These are phyloP conservation scores for Podilymbus podiceps DNA, from an alignment of 2,113 vertebrate species.

Conservation along the genomic window DNA sequence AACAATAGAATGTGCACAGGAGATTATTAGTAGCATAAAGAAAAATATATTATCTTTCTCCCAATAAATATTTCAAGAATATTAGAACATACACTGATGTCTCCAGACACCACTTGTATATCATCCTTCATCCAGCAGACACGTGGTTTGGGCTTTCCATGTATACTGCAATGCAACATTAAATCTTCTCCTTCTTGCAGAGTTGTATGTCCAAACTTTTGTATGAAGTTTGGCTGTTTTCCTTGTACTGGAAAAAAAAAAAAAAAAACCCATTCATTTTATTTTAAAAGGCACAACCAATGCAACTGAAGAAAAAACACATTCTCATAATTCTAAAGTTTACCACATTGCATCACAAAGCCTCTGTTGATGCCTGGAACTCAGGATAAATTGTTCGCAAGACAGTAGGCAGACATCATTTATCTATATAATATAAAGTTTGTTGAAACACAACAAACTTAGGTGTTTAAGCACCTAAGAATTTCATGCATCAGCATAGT, in stretches of 20 bases:
- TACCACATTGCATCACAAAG: neutral
- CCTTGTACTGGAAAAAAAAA: slow-evolving; percentile 42
- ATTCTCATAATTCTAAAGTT: neutral
- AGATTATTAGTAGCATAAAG: neutral
- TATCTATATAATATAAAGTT: neutral
- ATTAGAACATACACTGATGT: slow-evolving; percentile 7
- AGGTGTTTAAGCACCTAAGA: neutral
- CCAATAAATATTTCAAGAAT: neutral
- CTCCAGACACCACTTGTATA: neutral
- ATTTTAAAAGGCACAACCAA: neutral
- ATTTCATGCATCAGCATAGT: neutral
- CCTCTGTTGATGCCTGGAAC: neutral
- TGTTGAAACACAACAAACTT: neutral
- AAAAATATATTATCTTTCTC: neutral
- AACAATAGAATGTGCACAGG: neutral
- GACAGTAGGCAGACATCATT: neutral
- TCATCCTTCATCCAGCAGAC: slow-evolving; percentile 60
- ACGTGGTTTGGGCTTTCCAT: slow-evolving; percentile 30
- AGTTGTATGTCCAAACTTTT: slow-evolving; percentile 32
- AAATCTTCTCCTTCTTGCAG: slow-evolving; percentile 64
- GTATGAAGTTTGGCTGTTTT: slow-evolving; percentile 28
- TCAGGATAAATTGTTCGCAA: neutral
- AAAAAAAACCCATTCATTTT: neutral
- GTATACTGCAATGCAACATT: slow-evolving; percentile 34
- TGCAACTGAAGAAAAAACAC: neutral